Evolutionary conservation across 2,113 vertebrate species (phyloP), one percentile per base, ranked within the genome.

Genomic region (Neomonachus schauinslandi): DNA sequence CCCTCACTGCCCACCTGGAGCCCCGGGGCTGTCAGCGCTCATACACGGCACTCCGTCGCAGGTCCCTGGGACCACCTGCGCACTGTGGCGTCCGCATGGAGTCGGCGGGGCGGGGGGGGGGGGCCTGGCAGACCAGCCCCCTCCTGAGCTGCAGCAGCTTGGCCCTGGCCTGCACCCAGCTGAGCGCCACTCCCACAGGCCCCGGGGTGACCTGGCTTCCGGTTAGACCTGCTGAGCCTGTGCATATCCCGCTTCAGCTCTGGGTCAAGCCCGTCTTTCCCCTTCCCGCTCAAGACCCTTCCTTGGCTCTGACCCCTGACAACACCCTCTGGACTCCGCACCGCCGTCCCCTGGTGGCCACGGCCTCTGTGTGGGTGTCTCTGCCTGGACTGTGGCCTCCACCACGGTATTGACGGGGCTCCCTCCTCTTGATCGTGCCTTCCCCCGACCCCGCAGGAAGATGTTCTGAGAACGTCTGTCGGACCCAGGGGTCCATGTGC

Each of bases 361-460:
- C 14, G 1, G 14, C 12, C n/a, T 71, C 39, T 18, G 36, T 4
- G 46, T 33, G 46, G 49, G 21, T 33, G 2, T 16, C 74, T 63
- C 33, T 15, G n/a, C 19, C 74, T 15, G 36, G 26, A 39, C 51
- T 1, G 59, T 10, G 42, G 80, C n/a, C 57, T 28, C 71, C 0
- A 2, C 3, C 1, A 36, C 61, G 0, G 0, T 4, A 18, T 15
- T 12, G 2, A 18, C 1, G 0, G 5, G 8, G 2, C 5, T 61
- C 74, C 36, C 4, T 46, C 74, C 31, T 59, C 39, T 61, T 11
- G 0, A 10, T 4, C 1, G 7, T 18, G 63, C 53, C 26, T 22
- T 18, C 0, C 13, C 18, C 42, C 1, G 1, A 1, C 31, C 18
- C 26, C 36, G 71, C 57, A 79, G 18, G 33, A 36, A 46, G 4